These are phyloP conservation scores for Pluvianellus socialis DNA, from an alignment of 2,113 vertebrate species.

Conservation along the genomic window DNA sequence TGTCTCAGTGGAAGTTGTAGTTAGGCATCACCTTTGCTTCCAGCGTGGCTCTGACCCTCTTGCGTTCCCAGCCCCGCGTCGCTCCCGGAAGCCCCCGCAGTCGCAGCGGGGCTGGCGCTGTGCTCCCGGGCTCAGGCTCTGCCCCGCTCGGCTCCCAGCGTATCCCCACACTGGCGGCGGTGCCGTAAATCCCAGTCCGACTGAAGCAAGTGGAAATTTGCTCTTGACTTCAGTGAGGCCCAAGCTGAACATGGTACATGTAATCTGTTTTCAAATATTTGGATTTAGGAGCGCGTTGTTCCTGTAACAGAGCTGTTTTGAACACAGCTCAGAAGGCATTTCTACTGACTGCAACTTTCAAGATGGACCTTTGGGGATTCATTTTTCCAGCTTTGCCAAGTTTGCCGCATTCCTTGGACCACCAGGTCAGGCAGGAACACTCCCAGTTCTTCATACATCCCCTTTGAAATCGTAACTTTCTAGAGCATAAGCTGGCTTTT, in stretches of 20 bases:
- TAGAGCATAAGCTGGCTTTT: not conserved
- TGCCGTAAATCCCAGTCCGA: rapidly evolving
- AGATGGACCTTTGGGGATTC: not conserved
- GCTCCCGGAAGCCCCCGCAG: not conserved
- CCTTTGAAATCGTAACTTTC: constrained; percentile 16
- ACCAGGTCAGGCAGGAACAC: constrained; percentile 49
- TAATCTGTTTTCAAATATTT: constrained; percentile 33
- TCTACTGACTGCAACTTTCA: constrained; percentile 29
- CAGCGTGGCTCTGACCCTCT: not conserved
- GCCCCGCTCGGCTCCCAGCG: rapidly evolving
- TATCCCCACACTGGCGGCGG: not conserved
- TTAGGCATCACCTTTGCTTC: not conserved
- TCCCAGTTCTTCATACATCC: not conserved
- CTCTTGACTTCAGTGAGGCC: not conserved
- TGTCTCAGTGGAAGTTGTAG: not conserved
- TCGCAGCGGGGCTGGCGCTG: not conserved
- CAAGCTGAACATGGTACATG: not conserved
- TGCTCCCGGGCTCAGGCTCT: not conserved
- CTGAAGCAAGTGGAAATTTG: not conserved
- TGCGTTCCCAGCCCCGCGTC: not conserved
- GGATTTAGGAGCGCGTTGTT: not conserved
- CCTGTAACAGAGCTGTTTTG: constrained; percentile 54
- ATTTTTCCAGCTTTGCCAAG: constrained; percentile 36
- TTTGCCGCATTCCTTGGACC: constrained; percentile 58
- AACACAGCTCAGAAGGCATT: constrained; percentile 32